Base-by-base conservation (phyloP, 1,140 invertebrate species). In the Formica selysi region DNA sequence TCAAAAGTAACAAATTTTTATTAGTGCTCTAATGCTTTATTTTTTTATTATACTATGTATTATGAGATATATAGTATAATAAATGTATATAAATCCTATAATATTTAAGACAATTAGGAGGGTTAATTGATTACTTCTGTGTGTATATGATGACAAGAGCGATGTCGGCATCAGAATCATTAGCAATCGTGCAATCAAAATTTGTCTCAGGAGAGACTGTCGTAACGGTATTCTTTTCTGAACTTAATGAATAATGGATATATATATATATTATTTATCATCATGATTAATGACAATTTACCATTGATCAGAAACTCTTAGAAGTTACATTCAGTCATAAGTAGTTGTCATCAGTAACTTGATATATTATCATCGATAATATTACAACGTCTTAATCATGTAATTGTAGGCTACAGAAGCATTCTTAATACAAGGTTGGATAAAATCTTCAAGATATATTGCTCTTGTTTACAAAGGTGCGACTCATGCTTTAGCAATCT, bases 391-490 rank as follows among this genome's bases (percentile, higher is more conserved):
- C 91, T 93, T 92, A 92, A 90, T 79, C 59, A 59, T 51, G 51
- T 62, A 16, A 76, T 74, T 10, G 70, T 83, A 95, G 95, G 88
- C 93, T 54, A 96, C 92, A 74, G 95, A 96, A 91, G 96, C 95
- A 67, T 96, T 94, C 44, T 92, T 96, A 51, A 95, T 96, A 86
- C 95, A 96, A 92, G 96, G 96, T 38, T 96, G 95, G 95, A 90
- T 95, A 3, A 96, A 96, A 85, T 94, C 94, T 8, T 93, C 95
- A 29, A 92, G 96, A 88, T 93, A 97, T 54, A 91, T 98, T 59
- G 96, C 97, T 70, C 94, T 98, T 80, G 96, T 98, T 29, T 96
- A 97, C 81, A 96, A 97, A 87, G 95, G 95, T 74, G 94, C 93
- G 19, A 96, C 97, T 54, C 95, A 96, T 92, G 97, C 96, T 89